These are phyloP conservation scores for Ephestia elutella DNA, from an alignment of 1,140 invertebrate genomes.

Conservation along the genomic window DNA sequence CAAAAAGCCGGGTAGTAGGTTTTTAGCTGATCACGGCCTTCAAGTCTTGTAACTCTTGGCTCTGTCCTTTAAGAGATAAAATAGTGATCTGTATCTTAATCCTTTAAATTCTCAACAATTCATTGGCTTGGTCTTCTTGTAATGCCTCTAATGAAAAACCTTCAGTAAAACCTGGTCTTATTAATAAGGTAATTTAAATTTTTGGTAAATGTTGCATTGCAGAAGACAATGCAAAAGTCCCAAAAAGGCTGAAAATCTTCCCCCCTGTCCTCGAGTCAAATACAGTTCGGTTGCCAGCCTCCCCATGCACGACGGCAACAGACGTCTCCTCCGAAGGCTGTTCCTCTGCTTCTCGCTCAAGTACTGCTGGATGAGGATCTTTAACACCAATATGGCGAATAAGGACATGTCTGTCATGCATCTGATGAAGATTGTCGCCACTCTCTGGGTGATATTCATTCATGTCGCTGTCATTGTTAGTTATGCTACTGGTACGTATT, in stretches of 20 bases:
- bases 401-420: constrained; percentile 54
- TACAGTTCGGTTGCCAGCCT: constrained; percentile 47
- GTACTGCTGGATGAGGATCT: constrained; percentile 56
- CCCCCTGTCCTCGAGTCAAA: constrained; percentile 40
- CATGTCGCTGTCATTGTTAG: constrained; percentile 47
- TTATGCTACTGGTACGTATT: constrained; percentile 53
- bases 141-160: no score
- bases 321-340: constrained; percentile 42
- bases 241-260: constrained; percentile 26
- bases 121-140: no score
- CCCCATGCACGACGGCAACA: constrained; percentile 38
- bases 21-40: no score
- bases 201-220: constrained; percentile 19
- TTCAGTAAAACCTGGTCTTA: no score
- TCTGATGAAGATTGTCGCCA: constrained; percentile 41
- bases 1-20: no score
- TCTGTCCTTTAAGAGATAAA: no score
- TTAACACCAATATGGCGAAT: constrained; percentile 58
- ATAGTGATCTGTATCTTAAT: no score
- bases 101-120: no score
- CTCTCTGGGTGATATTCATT: constrained; percentile 59
- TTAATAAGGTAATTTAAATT: no score
- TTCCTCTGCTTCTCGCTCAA: constrained; percentile 54
- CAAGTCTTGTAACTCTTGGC: no score
- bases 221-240: constrained; percentile 45